phyloP scores from a whole-genome alignment of 2,797 vertebrate species.

The Pitangus sulphuratus region DNA sequence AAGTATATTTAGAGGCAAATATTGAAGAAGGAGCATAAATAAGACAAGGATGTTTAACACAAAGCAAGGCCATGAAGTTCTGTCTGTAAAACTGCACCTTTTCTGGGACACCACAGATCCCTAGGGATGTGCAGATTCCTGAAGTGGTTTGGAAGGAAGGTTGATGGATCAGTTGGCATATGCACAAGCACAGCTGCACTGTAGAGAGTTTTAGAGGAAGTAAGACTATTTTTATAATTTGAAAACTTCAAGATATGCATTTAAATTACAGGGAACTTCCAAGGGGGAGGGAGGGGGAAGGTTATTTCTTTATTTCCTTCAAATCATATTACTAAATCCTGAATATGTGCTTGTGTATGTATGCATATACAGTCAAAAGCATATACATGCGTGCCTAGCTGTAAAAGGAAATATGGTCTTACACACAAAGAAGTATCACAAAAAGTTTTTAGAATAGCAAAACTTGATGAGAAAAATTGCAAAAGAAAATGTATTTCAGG shows the following conservation, averaged over 20 bases:
- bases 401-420: background rate
- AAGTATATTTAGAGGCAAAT: background rate
- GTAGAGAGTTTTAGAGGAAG: background rate
- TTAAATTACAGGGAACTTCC: background rate
- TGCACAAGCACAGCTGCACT: background rate
- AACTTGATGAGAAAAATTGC: background rate
- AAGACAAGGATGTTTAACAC: background rate
- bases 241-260: background rate
- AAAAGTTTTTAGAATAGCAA: background rate
- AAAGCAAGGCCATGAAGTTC: background rate
- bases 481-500: background rate
- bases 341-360: background rate
- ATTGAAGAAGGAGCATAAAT: background rate
- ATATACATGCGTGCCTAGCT: background rate
- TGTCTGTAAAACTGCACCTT: background rate
- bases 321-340: constrained; percentile 6
- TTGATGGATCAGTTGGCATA: background rate
- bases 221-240: constrained; percentile 6
- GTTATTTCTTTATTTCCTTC: background rate
- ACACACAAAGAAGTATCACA: background rate
- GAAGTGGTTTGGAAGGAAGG: constrained; percentile 1
- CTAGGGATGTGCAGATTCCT: background rate
- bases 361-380: background rate
- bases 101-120: background rate
- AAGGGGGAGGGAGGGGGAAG: background rate